These are phyloP conservation scores for Lepisosteus osseus DNA, from an alignment of 2,113 vertebrate genomes.

Conservation along the genomic window DNA sequence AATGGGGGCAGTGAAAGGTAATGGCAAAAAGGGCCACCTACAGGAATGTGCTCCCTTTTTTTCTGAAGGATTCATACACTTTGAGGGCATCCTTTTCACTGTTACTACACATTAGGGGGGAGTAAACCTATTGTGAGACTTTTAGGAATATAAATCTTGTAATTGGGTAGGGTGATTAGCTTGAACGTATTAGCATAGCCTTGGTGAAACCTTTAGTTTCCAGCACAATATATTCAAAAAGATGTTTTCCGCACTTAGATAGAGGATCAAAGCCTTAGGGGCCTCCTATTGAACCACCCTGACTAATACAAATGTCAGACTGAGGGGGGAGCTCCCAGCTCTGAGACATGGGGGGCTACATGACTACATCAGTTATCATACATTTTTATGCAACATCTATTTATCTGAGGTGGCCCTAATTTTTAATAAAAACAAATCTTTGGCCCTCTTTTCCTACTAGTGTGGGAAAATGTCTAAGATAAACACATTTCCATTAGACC, in stretches of 20 bases:
- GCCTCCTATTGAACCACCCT: slow-evolving; percentile 90
- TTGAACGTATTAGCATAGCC: slow-evolving; percentile 57
- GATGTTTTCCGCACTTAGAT: slow-evolving; percentile 73
- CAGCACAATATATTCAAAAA: slow-evolving; percentile 63
- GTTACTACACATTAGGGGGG: slow-evolving; percentile 24
- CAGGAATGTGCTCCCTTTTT: slow-evolving; percentile 51
- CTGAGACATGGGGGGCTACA: slow-evolving; percentile 49
- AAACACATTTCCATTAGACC: slow-evolving; percentile 46
- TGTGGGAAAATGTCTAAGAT: slow-evolving; percentile 55
- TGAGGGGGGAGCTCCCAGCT: slow-evolving; percentile 60
- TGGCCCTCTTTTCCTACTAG: slow-evolving; percentile 29
- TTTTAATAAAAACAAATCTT: slow-evolving; percentile 50
- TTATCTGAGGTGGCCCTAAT: slow-evolving; percentile 42
- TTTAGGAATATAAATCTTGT: slow-evolving; percentile 58
- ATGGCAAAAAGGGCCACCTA: slow-evolving; percentile 47
- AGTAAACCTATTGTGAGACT: slow-evolving; percentile 29
- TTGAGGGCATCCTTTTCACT: slow-evolving; percentile 50
- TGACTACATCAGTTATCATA: slow-evolving; percentile 53
- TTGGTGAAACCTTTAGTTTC: slow-evolving; percentile 56
- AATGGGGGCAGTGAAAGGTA: slow-evolving; percentile 11
- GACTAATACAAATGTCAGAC: slow-evolving; percentile 82
- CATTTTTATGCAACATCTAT: slow-evolving; percentile 53
- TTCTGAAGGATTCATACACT: slow-evolving; percentile 45
- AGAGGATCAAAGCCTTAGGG: slow-evolving; percentile 90
- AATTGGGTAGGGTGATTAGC: slow-evolving; percentile 60